Conservation (phyloP, 1,140 invertebrate genomes). For the fruit fly (Drosophila melanogaster) region DNA sequence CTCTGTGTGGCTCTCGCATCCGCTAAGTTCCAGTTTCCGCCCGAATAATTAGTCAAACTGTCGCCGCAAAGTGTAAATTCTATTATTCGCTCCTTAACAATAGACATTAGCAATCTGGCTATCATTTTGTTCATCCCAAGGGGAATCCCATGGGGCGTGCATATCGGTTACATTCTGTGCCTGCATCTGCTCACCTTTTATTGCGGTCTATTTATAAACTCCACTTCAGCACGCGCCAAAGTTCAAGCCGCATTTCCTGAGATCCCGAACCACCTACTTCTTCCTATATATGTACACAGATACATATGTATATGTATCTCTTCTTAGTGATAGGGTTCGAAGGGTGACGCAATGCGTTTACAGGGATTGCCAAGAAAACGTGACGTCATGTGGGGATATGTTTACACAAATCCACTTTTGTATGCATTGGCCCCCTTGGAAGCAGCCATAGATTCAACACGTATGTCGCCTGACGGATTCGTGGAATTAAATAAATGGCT, state of each 20-base stretch:
- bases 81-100: slow-evolving; percentile 51
- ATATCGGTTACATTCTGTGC: slow-evolving; percentile 13
- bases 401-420: slow-evolving; percentile 16
- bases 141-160: neutral
- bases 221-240: slow-evolving; percentile 64
- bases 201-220: slow-evolving; percentile 21
- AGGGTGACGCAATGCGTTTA: slow-evolving; percentile 28
- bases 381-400: slow-evolving; percentile 26
- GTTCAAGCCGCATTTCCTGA: slow-evolving; percentile 10
- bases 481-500: neutral
- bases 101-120: slow-evolving; percentile 16
- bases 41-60: slow-evolving; percentile 58
- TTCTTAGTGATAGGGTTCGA: neutral
- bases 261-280: neutral
- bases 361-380: slow-evolving; percentile 6
- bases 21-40: slow-evolving; percentile 61
- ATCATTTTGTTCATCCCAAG: neutral
- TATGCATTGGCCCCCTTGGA: slow-evolving; percentile 26
- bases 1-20: slow-evolving; percentile 31
- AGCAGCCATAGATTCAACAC: slow-evolving; percentile 15
- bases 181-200: slow-evolving; percentile 17
- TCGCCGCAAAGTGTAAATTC: slow-evolving; percentile 45
- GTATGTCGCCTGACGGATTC: slow-evolving; percentile 4
- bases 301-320: neutral
- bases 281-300: neutral